A percentile compares a stretch with the other conserved stretches of the same genome.
Evolutionary conservation across 2,113 vertebrate genomes (phyloP).

Genomic region (Otus sunia): DNA sequence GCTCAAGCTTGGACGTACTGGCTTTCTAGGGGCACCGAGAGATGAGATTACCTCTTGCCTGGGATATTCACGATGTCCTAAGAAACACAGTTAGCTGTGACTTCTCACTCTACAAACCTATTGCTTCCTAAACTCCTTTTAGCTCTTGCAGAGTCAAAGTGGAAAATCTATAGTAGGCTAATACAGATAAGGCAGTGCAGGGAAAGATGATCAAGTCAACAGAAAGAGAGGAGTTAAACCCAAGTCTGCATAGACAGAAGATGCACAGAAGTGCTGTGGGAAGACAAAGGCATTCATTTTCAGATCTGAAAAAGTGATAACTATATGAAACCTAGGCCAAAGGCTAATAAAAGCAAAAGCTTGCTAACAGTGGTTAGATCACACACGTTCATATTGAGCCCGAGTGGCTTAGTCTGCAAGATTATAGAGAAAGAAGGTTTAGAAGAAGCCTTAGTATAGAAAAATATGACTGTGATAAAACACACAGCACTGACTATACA

Average conservation of each 20-base stretch:
- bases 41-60: not conserved
- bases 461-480: not conserved
- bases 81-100: not conserved
- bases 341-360: conserved; percentile 8
- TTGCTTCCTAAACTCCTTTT: not conserved
- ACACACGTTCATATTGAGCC: not conserved
- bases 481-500: not conserved
- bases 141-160: not conserved
- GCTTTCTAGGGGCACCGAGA: not conserved
- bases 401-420: not conserved
- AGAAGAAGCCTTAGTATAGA: not conserved
- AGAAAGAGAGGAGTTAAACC: not conserved
- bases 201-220: not conserved
- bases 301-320: not conserved
- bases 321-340: not conserved
- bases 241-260: not conserved
- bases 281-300: conserved; percentile 16
- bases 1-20: not conserved
- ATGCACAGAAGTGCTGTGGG: not conserved
- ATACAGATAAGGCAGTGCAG: not conserved
- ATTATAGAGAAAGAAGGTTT: not conserved
- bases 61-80: not conserved
- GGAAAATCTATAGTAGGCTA: not conserved
- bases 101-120: not conserved
- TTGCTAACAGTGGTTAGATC: not conserved